These are phyloP conservation scores for Pachyramphus minor DNA, from an alignment of 2,113 vertebrate genomes.

Conservation along the genomic window DNA sequence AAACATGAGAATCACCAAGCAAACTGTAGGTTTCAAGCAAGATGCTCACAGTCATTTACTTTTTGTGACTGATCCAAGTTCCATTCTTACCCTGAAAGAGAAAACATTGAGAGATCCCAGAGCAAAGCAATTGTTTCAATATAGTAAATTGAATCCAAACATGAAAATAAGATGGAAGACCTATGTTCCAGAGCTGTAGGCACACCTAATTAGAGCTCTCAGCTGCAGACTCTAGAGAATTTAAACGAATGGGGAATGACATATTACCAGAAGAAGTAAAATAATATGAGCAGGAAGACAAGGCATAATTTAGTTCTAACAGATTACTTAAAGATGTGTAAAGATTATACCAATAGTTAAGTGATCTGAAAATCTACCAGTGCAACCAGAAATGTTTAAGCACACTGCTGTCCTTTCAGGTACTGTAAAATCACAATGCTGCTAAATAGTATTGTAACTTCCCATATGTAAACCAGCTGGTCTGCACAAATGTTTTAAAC, in stretches of 20 bases:
- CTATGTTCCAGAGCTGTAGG: constrained; percentile 3
- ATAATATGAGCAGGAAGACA: not conserved
- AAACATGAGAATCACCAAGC: not conserved
- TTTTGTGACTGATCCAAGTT: not conserved
- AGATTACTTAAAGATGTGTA: not conserved
- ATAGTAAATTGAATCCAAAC: constrained; percentile 27
- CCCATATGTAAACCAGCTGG: not conserved
- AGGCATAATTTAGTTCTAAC: not conserved
- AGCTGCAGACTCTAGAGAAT: not conserved
- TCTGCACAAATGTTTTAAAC: not conserved
- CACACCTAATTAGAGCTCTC: constrained; percentile 21
- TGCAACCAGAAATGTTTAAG: not conserved
- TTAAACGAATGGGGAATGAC: not conserved
- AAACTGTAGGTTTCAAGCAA: not conserved
- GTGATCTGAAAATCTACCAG: not conserved
- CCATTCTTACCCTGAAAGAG: not conserved
- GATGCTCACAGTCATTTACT: not conserved
- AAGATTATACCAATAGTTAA: not conserved
- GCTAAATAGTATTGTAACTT: not conserved
- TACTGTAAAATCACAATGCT: not conserved
- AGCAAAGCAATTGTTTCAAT: constrained; percentile 11
- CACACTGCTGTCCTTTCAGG: not conserved
- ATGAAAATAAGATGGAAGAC: constrained; percentile 35
- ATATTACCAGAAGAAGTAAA: not conserved
- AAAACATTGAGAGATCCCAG: constrained; percentile 5